phyloP scores from a whole-genome alignment of 1,140 invertebrate species.

The Aleiodes sp. region DNA sequence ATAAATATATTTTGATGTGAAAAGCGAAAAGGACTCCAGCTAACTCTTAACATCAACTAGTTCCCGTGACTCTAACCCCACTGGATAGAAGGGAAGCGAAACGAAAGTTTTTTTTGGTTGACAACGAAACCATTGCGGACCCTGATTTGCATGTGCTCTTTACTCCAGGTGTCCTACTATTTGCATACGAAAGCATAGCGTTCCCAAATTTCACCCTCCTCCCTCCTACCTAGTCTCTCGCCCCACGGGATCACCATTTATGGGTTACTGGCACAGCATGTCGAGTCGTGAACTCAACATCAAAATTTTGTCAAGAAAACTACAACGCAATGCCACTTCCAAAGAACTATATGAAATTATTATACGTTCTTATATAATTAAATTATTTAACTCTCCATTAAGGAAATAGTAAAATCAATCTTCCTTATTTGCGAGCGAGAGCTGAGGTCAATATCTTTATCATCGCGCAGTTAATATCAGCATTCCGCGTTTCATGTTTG shows the following conservation, averaged over 20 bases:
- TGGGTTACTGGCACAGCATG: constrained; percentile 56
- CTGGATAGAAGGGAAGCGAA: constrained; percentile 21
- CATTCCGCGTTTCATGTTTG: too few relatives aligned
- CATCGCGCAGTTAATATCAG: too few relatives aligned
- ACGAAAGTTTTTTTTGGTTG: constrained; percentile 29
- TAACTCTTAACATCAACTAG: neutral
- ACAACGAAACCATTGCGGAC: constrained; percentile 37
- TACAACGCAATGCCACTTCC: too few relatives aligned
- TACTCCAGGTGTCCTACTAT: constrained; percentile 60
- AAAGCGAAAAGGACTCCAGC: too few relatives aligned
- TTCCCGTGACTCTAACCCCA: constrained; percentile 1
- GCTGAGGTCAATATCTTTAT: too few relatives aligned
- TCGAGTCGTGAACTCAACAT: constrained; percentile 50
- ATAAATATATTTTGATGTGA: too few relatives aligned
- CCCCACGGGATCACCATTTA: constrained; percentile 46
- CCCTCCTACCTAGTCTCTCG: constrained; percentile 33
- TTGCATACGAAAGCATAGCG: constrained; percentile 63
- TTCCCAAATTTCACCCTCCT: constrained; percentile 44
- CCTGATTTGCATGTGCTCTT: constrained; percentile 61
- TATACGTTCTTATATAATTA: too few relatives aligned
- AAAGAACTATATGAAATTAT: too few relatives aligned
- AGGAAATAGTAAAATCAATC: too few relatives aligned
- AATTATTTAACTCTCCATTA: too few relatives aligned
- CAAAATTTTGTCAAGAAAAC: constrained; percentile 52
- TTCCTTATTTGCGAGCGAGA: too few relatives aligned